Percentiles rank a stretch among this genome's conserved stretches.
These are phyloP conservation scores for Sesamia inferens DNA, from an alignment of 2,888 invertebrate species.

Conservation along the genomic window DNA sequence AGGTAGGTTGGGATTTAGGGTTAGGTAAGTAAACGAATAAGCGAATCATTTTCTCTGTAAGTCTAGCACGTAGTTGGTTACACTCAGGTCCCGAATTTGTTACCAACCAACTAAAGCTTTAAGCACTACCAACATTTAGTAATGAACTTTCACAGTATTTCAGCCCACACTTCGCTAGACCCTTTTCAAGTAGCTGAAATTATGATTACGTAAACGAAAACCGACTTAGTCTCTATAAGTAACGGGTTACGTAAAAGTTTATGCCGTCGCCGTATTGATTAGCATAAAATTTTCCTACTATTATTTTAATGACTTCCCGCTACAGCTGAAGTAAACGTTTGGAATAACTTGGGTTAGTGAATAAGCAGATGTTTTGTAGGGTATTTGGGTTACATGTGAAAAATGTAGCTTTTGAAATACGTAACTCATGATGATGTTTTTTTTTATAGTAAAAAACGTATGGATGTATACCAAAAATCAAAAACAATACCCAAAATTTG, in stretches of 20 bases:
- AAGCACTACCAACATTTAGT: slow-evolving; percentile 5
- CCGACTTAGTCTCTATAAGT: slow-evolving; percentile 31
- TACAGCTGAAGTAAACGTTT: slow-evolving; percentile 39
- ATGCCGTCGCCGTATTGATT: slow-evolving; percentile 57
- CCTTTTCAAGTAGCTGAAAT: slow-evolving; percentile 40
- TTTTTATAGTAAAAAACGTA: background rate
- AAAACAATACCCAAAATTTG: too few species aligned
- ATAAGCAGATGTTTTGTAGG: slow-evolving; percentile 12
- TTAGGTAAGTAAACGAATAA: background rate
- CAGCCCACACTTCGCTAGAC: slow-evolving; percentile 5
- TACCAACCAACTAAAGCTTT: background rate
- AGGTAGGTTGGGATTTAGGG: background rate
- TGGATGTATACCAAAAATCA: too few species aligned
- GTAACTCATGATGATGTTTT: background rate
- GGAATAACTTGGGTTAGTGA: slow-evolving; percentile 42
- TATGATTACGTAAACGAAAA: slow-evolving; percentile 49
- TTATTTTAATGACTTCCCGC: slow-evolving; percentile 58
- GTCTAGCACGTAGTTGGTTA: background rate
- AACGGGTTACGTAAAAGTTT: slow-evolving; percentile 56
- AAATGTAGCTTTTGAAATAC: slow-evolving; percentile 8
- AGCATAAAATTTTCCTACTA: slow-evolving; percentile 58
- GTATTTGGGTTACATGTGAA: slow-evolving; percentile 31
- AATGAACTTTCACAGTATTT: slow-evolving; percentile 21
- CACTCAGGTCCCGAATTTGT: background rate
- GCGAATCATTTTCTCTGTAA: slow-evolving; percentile 28